Evolutionary conservation across 1,140 invertebrate species (phyloP).

Genomic region (Nomia melanderi): DNA sequence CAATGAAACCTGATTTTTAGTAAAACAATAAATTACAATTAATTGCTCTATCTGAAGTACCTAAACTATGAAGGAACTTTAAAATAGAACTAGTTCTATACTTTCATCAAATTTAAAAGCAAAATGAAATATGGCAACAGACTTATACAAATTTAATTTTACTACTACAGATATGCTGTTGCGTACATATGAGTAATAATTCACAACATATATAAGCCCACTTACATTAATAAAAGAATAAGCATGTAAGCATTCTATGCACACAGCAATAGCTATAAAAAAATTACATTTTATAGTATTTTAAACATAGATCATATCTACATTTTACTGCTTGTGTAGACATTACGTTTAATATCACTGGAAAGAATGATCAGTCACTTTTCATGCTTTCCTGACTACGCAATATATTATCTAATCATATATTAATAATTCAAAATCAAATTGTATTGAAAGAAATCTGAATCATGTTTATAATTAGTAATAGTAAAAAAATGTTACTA

Average conservation of each 20-base stretch:
- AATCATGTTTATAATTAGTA: conserved; percentile 10
- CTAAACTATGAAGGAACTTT: conserved; percentile 29
- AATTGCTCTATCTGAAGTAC: not conserved
- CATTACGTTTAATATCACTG: conserved; percentile 21
- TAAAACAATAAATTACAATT: not conserved
- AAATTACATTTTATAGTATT: conserved; percentile 21
- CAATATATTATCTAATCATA: conserved; percentile 11
- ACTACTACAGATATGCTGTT: conserved; percentile 55
- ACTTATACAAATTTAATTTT: not conserved
- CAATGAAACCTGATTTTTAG: not conserved
- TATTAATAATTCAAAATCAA: conserved; percentile 13
- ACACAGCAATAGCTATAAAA: conserved; percentile 40
- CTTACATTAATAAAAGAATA: conserved; percentile 47
- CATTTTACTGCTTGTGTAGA: conserved; percentile 1
- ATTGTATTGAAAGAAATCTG: conserved; percentile 4
- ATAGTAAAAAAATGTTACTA: conserved; percentile 9
- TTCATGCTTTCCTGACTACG: conserved; percentile 15
- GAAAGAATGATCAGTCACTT: conserved; percentile 15
- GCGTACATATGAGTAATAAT: conserved; percentile 48
- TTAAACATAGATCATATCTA: conserved; percentile 27
- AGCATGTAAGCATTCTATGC: conserved; percentile 59
- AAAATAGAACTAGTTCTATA: conserved; percentile 7
- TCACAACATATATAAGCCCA: conserved; percentile 50
- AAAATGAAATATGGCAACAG: conserved; percentile 25
- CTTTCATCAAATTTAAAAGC: conserved; percentile 17